Conservation (phyloP, 2,113 vertebrate species). For the Cisticola juncidis region DNA sequence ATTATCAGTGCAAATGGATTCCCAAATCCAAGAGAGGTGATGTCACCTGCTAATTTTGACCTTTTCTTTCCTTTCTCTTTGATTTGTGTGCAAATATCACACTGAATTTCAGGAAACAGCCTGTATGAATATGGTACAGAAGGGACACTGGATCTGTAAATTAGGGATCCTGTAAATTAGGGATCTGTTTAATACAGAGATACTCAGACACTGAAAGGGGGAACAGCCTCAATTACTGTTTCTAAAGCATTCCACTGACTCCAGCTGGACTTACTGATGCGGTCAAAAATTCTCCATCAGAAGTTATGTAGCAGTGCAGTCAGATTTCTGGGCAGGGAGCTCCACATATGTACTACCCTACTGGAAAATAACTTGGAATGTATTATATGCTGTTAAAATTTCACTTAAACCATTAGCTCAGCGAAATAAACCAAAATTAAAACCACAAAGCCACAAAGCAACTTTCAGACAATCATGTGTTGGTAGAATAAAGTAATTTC, state of each 20-base stretch:
- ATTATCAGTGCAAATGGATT: conserved; percentile 89
- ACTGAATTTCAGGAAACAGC: neutral
- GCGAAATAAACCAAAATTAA: neutral
- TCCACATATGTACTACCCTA: neutral
- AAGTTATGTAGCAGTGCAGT: neutral
- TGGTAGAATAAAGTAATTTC: neutral
- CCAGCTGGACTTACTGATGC: neutral
- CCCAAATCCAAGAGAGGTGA: conserved; percentile 87
- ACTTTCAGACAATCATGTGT: neutral
- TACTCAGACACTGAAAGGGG: neutral
- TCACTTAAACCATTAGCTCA: neutral
- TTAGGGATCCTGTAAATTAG: neutral
- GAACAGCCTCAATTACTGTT: neutral
- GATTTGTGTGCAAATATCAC: neutral
- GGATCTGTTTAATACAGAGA: neutral
- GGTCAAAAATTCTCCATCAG: neutral
- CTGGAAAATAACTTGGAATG: neutral
- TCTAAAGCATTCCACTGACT: neutral
- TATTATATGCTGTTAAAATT: neutral
- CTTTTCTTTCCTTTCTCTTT: neutral
- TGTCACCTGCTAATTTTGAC: neutral
- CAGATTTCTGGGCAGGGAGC: neutral
- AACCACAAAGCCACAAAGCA: neutral
- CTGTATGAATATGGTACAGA: neutral
- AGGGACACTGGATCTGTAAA: neutral